Evolutionary conservation across 2,113 vertebrate genomes (phyloP).

Genomic region (Gymnocephalus cernua): DNA sequence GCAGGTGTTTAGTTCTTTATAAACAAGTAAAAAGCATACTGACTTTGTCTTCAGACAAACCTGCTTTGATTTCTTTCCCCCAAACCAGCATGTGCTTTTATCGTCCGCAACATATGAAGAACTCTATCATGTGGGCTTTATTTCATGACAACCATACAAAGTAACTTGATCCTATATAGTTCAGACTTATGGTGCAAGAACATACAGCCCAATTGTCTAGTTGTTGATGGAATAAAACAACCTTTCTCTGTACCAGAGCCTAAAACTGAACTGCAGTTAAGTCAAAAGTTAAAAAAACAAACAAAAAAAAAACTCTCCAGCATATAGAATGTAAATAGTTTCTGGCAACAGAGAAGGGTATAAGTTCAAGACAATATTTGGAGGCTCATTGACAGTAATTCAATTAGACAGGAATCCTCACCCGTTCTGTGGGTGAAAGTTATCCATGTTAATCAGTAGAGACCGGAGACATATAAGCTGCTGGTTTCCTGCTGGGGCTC

Average conservation of each 20-base stretch:
- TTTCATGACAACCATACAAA: constrained; percentile 18
- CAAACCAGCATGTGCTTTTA: constrained; percentile 11
- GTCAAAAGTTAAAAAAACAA: constrained; percentile 8
- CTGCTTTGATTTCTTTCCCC: constrained; percentile 12
- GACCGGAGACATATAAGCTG: constrained; percentile 82
- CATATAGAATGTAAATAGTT: constrained; percentile 71
- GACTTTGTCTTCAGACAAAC: constrained; percentile 10
- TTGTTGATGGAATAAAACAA: constrained; percentile 13
- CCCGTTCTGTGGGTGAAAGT: constrained; percentile 86
- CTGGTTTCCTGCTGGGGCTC: constrained; percentile 80
- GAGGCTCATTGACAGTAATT: constrained; percentile 88
- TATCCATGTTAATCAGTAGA: constrained; percentile 82
- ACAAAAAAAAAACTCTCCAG: constrained; percentile 2
- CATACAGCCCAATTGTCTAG: not conserved
- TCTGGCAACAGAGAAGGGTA: constrained; percentile 81
- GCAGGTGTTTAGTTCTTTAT: constrained; percentile 50
- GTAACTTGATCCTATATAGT: not conserved
- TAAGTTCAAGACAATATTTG: constrained; percentile 91
- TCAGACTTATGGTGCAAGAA: not conserved
- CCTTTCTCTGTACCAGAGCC: constrained; percentile 3
- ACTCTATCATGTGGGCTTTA: not conserved
- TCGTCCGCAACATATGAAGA: constrained; percentile 4
- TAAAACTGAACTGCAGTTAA: constrained; percentile 42
- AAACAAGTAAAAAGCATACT: constrained; percentile 17
- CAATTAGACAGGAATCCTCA: constrained; percentile 89